Conservation (phyloP, 1,140 invertebrate species). For the Rhyacophila brunnea region DNA sequence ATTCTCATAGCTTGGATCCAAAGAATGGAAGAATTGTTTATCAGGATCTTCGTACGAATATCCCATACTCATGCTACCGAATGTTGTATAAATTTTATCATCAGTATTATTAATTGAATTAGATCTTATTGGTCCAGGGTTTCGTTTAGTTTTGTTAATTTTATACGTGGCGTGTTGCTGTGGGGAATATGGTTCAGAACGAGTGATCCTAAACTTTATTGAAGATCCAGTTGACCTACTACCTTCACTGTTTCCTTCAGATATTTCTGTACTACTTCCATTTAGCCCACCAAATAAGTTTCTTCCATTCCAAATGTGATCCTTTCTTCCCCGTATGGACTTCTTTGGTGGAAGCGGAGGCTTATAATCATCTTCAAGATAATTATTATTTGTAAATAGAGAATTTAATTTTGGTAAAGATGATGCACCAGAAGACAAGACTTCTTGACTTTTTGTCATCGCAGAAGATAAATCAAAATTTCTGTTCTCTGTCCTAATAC, state of each 20-base stretch:
- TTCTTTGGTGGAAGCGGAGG: slow-evolving; percentile 61
- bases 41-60: slow-evolving; percentile 5
- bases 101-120: neutral
- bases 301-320: slow-evolving; percentile 16
- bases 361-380: slow-evolving; percentile 30
- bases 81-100: slow-evolving; percentile 22
- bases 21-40: slow-evolving; percentile 6
- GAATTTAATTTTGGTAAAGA: no score
- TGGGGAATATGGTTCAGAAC: slow-evolving; percentile 26
- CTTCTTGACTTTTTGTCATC: neutral
- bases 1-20: slow-evolving; percentile 28
- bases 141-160: neutral
- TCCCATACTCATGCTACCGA: slow-evolving; percentile 15
- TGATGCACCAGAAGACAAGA: neutral
- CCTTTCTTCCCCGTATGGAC: slow-evolving; percentile 28
- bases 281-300: slow-evolving; percentile 13
- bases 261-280: slow-evolving; percentile 46
- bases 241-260: neutral
- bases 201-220: slow-evolving; percentile 27
- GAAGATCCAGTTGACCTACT: neutral
- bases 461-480: no score
- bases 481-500: no score
- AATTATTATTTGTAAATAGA: no score
- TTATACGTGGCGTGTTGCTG: slow-evolving; percentile 1
- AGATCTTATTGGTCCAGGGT: no score